Base-by-base conservation (phyloP, 2,113 vertebrate genomes). In the Cebus imitator region DNA sequence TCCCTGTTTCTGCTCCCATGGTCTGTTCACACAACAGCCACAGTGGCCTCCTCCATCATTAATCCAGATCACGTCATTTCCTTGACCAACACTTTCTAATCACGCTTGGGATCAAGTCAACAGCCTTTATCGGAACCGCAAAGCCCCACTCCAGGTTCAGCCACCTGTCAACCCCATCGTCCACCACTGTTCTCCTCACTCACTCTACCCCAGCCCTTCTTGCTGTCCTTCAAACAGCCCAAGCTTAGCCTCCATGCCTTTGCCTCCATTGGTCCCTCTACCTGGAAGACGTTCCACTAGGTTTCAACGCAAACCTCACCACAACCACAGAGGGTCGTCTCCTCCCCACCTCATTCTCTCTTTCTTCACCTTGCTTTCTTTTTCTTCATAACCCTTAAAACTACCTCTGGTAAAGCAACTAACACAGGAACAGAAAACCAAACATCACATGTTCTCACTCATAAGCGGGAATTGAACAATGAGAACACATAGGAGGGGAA, bases 151-250 rank as follows among this genome's bases (percentile, higher is more conserved):
- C 8, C 27, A 73, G 73, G 52, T 21, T 37, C 72, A 18, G 30
- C 48, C 25, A 6, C 12, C 43, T 5, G 4, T 35, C 72, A 45
- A 0, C 48, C 35, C 10, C 13, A 23, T 21, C 0, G 1, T 57
- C 48, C 32, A 35, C 81, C 25, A 7, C 55, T 16, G 55, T 6
- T 20, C 18, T 68, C 76, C 43, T 61, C 5, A 14, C 1, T 30
- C 66, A 25, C 21, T 50, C 40, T 2, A 12, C 16, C 27, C 8
- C 11, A 73, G 27, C 37, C 25, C 37, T 50, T 32, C 58, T 70
- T n/a, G 37, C 52, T 1, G 8, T 48, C 25, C 61, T 58, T 43
- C 43, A n/a, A 18, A 25, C 6, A 83, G 8, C 25, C 78, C 58
- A 5, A 8, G 8, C 68, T 25, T 1, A 6, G 35, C 37, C 14